Evolutionary conservation across 2,113 vertebrate genomes (phyloP), one percentile per base, ranked within the genome.

Genomic region (Callaeas wilsoni): DNA sequence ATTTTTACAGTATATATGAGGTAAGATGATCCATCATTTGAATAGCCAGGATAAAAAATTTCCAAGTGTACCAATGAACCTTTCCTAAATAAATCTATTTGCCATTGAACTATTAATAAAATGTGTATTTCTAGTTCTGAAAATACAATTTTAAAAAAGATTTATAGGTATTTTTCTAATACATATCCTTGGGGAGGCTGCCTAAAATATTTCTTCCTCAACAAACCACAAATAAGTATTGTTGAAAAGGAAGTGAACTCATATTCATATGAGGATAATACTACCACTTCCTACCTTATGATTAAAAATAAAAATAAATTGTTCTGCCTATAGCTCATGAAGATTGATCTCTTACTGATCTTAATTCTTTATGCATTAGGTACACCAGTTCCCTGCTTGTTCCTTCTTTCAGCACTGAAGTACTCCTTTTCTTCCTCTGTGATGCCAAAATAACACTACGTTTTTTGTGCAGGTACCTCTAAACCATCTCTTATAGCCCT

Each of bases 41-140:
- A 84, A 78, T 65, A 89, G 25, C 4, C 39, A 65, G 87, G 6
- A 90, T 30, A 57, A 96, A 60, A 37, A 41, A 14, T 64, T 84
- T 96, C 30, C 56, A 49, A 74, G 17, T 37, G 32, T 49, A 56
- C 8, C 17, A 16, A 65, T 63, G 74, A 50, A 33, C n/a, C 19
- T n/a, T 80, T 53, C 17, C 56, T 89, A 37, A 89, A 52, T 56
- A 95, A 67, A 93, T 94, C 18, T 33, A 64, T 73, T 77, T 93
- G 20, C 10, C 70, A 35, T 10, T 52, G 27, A 74, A 7, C 18
- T 71, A 41, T 70, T 87, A 95, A 77, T 90, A 59, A 35, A 90
- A 73, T n/a, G 27, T 11, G 12, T 86, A 87, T 92, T 94, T 96
- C 57, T 86, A 57, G 46, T 75, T 89, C 93, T 55, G 46, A 92